Conservation (phyloP, 2,888 invertebrate species). For the Macrosoma leucophasiata region DNA sequence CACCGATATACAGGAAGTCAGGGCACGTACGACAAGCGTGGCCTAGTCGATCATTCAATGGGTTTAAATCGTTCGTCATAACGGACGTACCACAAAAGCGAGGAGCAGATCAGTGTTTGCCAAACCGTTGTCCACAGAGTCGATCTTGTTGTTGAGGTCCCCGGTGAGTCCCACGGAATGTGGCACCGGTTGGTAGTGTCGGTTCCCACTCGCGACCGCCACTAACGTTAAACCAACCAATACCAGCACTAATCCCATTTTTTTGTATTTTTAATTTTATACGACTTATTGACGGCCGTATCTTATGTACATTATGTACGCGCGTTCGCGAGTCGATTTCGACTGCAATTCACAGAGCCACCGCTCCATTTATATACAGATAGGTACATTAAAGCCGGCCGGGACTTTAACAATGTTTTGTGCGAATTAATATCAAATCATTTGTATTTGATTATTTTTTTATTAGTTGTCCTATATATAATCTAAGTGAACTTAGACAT, state of each 20-base stretch:
- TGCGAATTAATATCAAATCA: conserved; percentile 17
- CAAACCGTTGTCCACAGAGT: conserved; percentile 32
- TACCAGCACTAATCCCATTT: conserved; percentile 38
- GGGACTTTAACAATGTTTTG: conserved; percentile 27
- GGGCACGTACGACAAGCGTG: conserved; percentile 12
- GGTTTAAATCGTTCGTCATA: conserved; percentile 8
- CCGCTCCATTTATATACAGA: conserved; percentile 65
- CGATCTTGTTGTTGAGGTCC: conserved; percentile 31
- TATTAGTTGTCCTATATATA: no score
- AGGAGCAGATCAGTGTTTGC: conserved; percentile 45
- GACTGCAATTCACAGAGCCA: conserved; percentile 57
- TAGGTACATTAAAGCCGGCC: conserved; percentile 48
- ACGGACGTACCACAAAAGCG: conserved; percentile 56
- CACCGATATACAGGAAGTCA: conserved; percentile 31
- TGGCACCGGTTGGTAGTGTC: conserved; percentile 24
- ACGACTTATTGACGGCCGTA: conserved; percentile 9
- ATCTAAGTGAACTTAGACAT: no score
- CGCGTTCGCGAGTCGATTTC: conserved; percentile 61
- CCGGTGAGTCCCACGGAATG: conserved; percentile 30
- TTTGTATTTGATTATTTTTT: no score
- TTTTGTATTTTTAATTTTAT: no score
- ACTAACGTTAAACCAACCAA: conserved; percentile 33
- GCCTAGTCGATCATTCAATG: conserved; percentile 14
- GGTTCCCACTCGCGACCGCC: conserved; percentile 30
- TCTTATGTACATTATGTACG: conserved; percentile 32